These are phyloP conservation scores for Anas georgica DNA, from an alignment of 2,797 vertebrate genomes.

Conservation along the genomic window DNA sequence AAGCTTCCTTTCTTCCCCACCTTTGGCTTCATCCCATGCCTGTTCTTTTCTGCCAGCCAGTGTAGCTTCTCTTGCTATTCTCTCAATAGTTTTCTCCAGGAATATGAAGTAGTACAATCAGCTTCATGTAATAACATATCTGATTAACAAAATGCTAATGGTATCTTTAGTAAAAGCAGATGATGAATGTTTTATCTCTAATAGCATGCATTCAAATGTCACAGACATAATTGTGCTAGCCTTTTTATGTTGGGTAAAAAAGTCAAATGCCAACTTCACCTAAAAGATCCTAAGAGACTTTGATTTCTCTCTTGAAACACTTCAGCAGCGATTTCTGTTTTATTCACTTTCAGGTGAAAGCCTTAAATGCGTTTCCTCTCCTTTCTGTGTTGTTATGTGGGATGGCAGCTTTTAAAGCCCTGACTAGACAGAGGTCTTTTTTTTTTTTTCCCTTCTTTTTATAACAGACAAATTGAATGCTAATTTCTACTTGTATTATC, in stretches of 20 bases:
- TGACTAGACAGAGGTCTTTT: background rate
- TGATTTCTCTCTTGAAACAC: background rate
- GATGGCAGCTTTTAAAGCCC: background rate
- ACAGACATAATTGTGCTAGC: background rate
- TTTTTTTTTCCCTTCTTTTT: background rate
- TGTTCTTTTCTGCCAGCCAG: background rate
- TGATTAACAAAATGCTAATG: constrained; percentile 13
- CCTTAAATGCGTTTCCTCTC: background rate
- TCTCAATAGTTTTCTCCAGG: background rate
- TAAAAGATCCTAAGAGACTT: background rate
- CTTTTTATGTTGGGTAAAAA: background rate
- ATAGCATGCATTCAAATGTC: background rate
- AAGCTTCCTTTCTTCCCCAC: background rate
- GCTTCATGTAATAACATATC: background rate
- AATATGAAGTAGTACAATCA: background rate
- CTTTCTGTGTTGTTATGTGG: background rate
- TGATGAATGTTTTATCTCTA: background rate
- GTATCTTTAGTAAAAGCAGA: background rate
- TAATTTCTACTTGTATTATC: background rate
- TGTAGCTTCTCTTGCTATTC: background rate
- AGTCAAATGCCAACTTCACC: background rate
- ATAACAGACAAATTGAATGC: background rate
- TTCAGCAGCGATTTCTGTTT: background rate
- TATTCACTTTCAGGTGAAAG: background rate
- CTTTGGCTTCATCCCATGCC: background rate